phyloP scores from a whole-genome alignment of 2,888 invertebrate species.

The Cyclophora punctaria region DNA sequence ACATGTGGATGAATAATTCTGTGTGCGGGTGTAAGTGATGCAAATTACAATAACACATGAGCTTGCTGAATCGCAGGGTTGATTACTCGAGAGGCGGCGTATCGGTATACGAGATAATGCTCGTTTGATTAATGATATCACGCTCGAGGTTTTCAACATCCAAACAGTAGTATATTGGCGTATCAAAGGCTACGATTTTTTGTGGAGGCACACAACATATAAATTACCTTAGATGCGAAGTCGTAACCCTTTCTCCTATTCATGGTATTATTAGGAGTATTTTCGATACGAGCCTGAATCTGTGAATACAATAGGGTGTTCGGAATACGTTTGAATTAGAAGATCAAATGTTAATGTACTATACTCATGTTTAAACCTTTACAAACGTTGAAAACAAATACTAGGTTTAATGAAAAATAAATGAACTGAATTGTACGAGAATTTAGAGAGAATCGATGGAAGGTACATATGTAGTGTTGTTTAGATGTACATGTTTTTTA shows the following conservation, averaged over 20 bases:
- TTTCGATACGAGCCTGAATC: constrained; percentile 15
- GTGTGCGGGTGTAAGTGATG: constrained; percentile 10
- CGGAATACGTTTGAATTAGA: not conserved
- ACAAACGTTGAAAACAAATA: too few species aligned
- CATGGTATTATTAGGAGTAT: constrained; percentile 29
- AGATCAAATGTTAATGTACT: too few species aligned
- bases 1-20: constrained; percentile 9
- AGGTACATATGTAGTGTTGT: too few species aligned
- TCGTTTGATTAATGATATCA: constrained; percentile 55
- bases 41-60: constrained; percentile 25
- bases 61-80: constrained; percentile 27
- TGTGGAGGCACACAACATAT: constrained; percentile 37
- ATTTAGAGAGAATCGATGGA: too few species aligned
- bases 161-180: constrained; percentile 33
- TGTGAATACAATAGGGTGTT: constrained; percentile 6
- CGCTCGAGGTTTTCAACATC: constrained; percentile 36
- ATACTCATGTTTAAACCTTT: too few species aligned
- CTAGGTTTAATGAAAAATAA: too few species aligned
- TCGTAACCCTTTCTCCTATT: constrained; percentile 30
- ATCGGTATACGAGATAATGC: constrained; percentile 42
- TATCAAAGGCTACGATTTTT: constrained; percentile 5
- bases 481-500: not conserved
- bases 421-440: too few species aligned
- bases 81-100: constrained; percentile 20
- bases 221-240: constrained; percentile 43